These are phyloP conservation scores for Tragopan temminckii DNA, from an alignment of 2,797 vertebrate genomes.

Conservation along the genomic window DNA sequence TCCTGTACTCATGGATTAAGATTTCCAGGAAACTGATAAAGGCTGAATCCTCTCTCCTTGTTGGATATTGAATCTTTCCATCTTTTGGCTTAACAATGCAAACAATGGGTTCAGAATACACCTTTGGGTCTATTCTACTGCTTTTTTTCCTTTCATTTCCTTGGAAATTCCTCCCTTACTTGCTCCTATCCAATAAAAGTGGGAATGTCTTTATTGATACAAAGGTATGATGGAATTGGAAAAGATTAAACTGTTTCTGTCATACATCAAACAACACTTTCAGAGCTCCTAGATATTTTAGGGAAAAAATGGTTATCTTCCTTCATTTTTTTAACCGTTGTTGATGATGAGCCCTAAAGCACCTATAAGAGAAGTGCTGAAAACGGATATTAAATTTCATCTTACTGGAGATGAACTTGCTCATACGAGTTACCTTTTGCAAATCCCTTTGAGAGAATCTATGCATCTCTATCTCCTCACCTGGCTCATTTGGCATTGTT, in stretches of 20 bases:
- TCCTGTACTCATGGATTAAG: neutral
- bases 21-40: neutral
- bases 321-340: neutral
- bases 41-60: neutral
- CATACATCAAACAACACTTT: neutral
- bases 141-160: neutral
- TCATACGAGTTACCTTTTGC: neutral
- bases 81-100: neutral
- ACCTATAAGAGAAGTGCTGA: neutral
- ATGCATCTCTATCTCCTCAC: neutral
- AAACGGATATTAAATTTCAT: constrained; percentile 13
- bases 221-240: neutral
- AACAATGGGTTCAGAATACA: neutral
- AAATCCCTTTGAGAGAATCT: neutral
- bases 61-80: neutral
- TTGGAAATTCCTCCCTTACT: neutral
- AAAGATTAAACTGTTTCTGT: neutral
- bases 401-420: neutral
- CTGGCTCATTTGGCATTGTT: neutral
- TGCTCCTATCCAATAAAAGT: neutral
- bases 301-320: neutral
- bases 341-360: neutral
- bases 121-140: neutral
- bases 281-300: neutral
- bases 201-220: neutral